Base-by-base conservation (phyloP, 1,140 invertebrate species). In the Araneus ventricosus region DNA sequence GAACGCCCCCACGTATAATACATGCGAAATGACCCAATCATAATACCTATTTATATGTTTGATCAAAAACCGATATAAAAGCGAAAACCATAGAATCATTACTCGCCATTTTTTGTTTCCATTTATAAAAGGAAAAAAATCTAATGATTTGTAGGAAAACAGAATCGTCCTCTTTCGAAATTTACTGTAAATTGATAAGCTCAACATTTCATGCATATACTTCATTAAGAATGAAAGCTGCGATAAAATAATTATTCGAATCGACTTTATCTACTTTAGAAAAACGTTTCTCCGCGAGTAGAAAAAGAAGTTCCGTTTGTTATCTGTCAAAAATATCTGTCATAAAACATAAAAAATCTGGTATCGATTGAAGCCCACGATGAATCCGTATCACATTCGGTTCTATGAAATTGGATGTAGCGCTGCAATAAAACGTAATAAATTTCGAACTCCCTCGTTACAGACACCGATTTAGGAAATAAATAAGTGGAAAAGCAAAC, bases 401-500 rank as follows among this genome's bases (percentile, higher is more conserved):
- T 4, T 59, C 37, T 63, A 37, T 24, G n/a, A 88, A 88, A 88
- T 88, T 88, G 87, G 87, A 88, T 63, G n/a, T 41, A 41, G 22
- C 63, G 7, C 61, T 24, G 87, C 87, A 88, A 88, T 88, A 88
- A 88, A 88, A 88, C 22, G 87, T 57, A 41, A 88, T 88, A 67
- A 67, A 88, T 88, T 88, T 37, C 34, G 87, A 41, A 52, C 87
- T 75, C 63, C 87, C 63, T 88, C 87, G 87, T 88, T 88, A 88
- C 39, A 63, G 85, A 30, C 87, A 70, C 7, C 61, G 39, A 87
- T 61, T 61, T 59, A n/a, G 52, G 39, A 70, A 22, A 75, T 70
- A 70, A 88, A 75, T 88, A 88, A 75, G 63, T 8, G n/a, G 22
- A 41, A 45, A 75, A 34, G 87, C 61, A 88, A 45, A 67, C 14